Percentiles rank a stretch among this genome's conserved stretches.
Evolutionary conservation across 2,888 invertebrate species (phyloP).

Genomic region (Tinea pellionella): DNA sequence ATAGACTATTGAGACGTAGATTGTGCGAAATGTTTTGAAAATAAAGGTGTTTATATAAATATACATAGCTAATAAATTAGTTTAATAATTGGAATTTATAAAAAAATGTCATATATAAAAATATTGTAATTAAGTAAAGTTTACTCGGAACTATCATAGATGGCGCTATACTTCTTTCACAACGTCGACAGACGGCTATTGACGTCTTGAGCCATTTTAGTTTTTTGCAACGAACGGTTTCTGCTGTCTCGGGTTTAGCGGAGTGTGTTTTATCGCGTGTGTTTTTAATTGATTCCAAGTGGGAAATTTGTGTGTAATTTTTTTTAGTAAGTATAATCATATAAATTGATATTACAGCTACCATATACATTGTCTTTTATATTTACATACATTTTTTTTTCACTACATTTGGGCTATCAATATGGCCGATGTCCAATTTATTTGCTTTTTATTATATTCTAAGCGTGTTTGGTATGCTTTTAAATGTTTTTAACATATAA

Average conservation of each 20-base stretch:
- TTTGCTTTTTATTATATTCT: constrained; percentile 18
- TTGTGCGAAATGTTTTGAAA: too few species aligned
- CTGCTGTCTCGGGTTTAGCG: constrained; percentile 60
- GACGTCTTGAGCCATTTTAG: constrained; percentile 11
- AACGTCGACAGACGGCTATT: not conserved
- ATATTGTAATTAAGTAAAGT: too few species aligned
- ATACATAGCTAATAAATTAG: too few species aligned
- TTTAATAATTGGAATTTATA: too few species aligned
- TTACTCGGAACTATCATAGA: not conserved
- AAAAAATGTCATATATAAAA: too few species aligned
- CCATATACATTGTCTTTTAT: not conserved
- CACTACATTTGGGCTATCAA: constrained; percentile 29
- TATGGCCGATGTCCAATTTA: constrained; percentile 59
- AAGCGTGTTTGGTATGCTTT: not conserved
- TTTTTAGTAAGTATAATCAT: constrained; percentile 50
- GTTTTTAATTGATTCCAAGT: constrained; percentile 46
- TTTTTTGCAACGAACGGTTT: constrained; percentile 31
- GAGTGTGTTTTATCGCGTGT: constrained; percentile 49
- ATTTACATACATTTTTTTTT: not conserved
- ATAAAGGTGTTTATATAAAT: too few species aligned
- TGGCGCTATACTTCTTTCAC: not conserved
- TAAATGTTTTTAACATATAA: constrained; percentile 18
- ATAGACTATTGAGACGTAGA: not conserved
- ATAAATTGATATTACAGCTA: constrained; percentile 17
- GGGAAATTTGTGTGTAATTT: constrained; percentile 43